Percentiles rank a stretch among this genome's conserved stretches.
Evolutionary conservation across 2,888 invertebrate genomes (phyloP).

Genomic region (Osedax frankpressi): DNA sequence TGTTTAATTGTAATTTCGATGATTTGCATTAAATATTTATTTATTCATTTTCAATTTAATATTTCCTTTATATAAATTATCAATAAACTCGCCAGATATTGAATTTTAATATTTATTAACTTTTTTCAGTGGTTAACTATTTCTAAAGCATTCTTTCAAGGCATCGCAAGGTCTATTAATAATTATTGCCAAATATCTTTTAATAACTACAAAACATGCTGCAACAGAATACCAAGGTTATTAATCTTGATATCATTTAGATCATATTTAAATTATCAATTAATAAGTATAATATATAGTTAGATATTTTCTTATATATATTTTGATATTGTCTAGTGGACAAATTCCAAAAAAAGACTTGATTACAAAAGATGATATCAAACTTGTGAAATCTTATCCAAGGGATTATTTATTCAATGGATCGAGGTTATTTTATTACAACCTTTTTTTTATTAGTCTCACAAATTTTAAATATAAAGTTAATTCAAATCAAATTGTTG

Average conservation of each 20-base stretch:
- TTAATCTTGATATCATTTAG: too few species aligned
- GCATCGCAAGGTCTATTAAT: neutral
- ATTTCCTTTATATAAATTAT: neutral
- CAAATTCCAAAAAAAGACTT: neutral
- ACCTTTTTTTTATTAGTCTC: too few species aligned
- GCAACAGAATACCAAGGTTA: neutral
- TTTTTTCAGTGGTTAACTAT: constrained; percentile 8
- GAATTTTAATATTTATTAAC: too few species aligned
- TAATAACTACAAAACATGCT: neutral
- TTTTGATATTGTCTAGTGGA: too few species aligned
- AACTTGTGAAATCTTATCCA: neutral
- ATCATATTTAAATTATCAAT: too few species aligned
- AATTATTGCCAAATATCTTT: neutral
- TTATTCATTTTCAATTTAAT: neutral
- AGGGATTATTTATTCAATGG: neutral
- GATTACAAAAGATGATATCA: neutral
- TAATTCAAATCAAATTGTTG: too few species aligned
- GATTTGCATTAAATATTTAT: too few species aligned
- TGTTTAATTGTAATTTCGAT: too few species aligned
- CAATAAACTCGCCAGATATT: too few species aligned
- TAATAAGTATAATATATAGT: too few species aligned
- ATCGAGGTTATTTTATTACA: neutral
- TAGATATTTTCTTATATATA: too few species aligned
- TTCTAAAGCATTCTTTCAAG: constrained; percentile 3
- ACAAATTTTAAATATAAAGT: too few species aligned